A percentile compares a stretch with the other conserved stretches of the same genome.
Conservation (phyloP, 92 coral and sea anemone species). For the Galaxea fascicularis region DNA sequence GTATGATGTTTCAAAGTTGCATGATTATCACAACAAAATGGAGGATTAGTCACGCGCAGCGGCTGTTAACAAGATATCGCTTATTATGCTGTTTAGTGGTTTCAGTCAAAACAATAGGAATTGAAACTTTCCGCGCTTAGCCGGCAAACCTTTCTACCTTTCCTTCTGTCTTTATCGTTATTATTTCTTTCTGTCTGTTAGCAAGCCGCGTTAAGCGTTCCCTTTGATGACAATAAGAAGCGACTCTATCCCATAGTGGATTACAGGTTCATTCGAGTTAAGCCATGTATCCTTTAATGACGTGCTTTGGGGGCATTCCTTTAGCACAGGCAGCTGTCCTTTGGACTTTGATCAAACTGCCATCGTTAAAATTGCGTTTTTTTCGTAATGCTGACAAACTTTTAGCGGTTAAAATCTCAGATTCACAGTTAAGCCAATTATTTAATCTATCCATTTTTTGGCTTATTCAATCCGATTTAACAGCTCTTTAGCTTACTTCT, state of each 20-base stretch:
- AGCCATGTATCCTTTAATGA: no score
- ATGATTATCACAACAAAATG: not conserved
- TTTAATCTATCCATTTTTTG: no score
- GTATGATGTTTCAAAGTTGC: not conserved
- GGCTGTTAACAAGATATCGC: not conserved
- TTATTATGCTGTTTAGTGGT: not conserved
- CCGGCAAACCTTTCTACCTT: not conserved
- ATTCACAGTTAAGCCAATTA: no score
- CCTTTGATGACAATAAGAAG: not conserved
- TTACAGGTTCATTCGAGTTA: no score
- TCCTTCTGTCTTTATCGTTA: no score
- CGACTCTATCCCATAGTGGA: not conserved
- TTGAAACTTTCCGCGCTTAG: not conserved
- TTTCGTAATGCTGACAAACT: not conserved
- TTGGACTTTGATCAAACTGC: not conserved
- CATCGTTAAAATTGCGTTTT: not conserved
- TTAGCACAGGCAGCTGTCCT: not conserved
- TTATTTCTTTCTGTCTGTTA: no score
- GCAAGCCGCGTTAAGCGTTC: not conserved
- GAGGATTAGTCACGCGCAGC: not conserved
- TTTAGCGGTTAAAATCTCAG: not conserved
- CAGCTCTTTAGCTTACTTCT: no score
- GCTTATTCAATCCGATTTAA: no score
- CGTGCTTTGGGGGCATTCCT: not conserved
- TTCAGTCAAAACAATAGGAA: not conserved